Evolutionary conservation across 1,140 invertebrate species (phyloP).

Genomic region (Orius insidiosus): DNA sequence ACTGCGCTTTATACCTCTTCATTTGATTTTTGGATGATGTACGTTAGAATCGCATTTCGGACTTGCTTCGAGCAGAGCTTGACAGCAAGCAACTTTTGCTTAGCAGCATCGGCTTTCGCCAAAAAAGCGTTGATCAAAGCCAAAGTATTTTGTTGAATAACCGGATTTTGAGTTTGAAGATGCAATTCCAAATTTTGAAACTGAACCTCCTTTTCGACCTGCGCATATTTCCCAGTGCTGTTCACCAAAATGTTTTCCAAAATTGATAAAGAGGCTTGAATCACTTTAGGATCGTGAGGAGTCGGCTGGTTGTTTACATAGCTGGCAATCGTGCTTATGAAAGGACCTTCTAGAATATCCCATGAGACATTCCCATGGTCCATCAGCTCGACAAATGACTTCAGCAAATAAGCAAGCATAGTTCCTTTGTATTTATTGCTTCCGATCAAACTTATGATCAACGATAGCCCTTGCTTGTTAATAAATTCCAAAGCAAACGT

Average conservation of each 20-base stretch:
- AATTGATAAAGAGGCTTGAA: slow-evolving; percentile 74
- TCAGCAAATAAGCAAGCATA: slow-evolving; percentile 53
- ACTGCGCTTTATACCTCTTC: slow-evolving; percentile 32
- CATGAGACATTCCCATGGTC: slow-evolving; percentile 86
- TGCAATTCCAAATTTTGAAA: slow-evolving; percentile 65
- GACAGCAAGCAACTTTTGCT: slow-evolving; percentile 52
- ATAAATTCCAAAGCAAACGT: slow-evolving; percentile 89
- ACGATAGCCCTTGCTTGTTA: slow-evolving; percentile 67
- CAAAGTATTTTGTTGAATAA: slow-evolving; percentile 84
- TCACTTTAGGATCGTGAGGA: slow-evolving; percentile 48
- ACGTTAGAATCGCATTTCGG: slow-evolving; percentile 53
- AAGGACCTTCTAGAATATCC: slow-evolving; percentile 74
- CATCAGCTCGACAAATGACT: slow-evolving; percentile 88
- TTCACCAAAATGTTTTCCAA: slow-evolving; percentile 81
- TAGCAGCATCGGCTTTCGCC: slow-evolving; percentile 62
- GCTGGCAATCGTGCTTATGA: slow-evolving; percentile 70
- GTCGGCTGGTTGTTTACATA: slow-evolving; percentile 48
- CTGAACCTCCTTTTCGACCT: slow-evolving; percentile 78
- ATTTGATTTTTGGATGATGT: slow-evolving; percentile 45
- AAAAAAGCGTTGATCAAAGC: slow-evolving; percentile 88
- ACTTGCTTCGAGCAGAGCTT: slow-evolving; percentile 68
- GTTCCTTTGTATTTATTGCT: slow-evolving; percentile 40
- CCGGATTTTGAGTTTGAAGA: slow-evolving; percentile 45
- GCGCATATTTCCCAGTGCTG: slow-evolving; percentile 59
- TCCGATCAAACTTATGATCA: slow-evolving; percentile 67